phyloP scores from a whole-genome alignment of 2,113 vertebrate species.

The Muntiacus muntjak region DNA sequence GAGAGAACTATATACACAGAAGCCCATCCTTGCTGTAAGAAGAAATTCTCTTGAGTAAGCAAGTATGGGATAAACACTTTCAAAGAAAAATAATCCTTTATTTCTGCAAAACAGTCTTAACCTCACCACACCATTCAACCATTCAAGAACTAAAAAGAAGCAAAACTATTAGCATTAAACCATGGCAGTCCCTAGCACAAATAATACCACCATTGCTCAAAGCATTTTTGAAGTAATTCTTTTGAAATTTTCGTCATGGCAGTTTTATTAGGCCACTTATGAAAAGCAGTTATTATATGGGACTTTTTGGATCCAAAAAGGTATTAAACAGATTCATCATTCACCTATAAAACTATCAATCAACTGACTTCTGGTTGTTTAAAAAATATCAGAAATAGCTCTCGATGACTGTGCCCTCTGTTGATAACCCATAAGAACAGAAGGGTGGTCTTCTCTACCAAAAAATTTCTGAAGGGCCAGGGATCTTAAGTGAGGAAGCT shows the following conservation, averaged over 20 bases:
- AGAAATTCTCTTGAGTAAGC: slow-evolving; percentile 11
- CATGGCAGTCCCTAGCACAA: background rate
- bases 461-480: background rate
- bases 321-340: background rate
- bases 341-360: background rate
- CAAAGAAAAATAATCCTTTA: slow-evolving; percentile 22
- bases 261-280: background rate
- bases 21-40: background rate
- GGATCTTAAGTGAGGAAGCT: background rate
- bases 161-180: background rate
- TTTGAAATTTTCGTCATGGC: background rate
- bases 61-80: background rate
- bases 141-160: background rate
- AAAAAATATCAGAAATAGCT: background rate
- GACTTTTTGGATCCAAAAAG: background rate
- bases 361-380: background rate
- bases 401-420: background rate
- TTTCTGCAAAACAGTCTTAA: slow-evolving; percentile 5
- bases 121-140: background rate
- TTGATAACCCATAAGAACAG: background rate
- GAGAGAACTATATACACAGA: background rate
- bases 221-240: slow-evolving; percentile 7
- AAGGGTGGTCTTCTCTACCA: background rate
- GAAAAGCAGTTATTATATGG: background rate
- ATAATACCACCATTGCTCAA: background rate